These are phyloP conservation scores for Nibea albiflora DNA, from an alignment of 2,113 vertebrate species.

Conservation along the genomic window DNA sequence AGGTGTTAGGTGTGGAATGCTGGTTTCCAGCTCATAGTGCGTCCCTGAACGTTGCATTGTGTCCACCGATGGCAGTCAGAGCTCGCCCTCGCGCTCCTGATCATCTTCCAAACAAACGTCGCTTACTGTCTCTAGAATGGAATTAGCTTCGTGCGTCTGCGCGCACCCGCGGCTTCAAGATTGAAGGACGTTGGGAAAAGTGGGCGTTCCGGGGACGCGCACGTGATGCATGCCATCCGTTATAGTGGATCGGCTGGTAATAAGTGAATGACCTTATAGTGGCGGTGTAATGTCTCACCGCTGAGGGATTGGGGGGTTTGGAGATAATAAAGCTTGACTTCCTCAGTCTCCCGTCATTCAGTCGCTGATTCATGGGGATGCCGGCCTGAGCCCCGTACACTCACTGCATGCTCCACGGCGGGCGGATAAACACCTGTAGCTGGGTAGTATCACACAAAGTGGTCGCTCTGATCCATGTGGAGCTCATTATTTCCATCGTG, in stretches of 20 bases:
- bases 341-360: constrained; percentile 83
- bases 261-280: constrained; percentile 90
- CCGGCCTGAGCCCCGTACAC: constrained; percentile 79
- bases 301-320: constrained; percentile 87
- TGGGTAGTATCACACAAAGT: constrained; percentile 76
- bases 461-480: constrained; percentile 83
- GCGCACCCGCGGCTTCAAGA: constrained; percentile 28
- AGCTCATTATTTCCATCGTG: constrained; percentile 88
- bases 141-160: constrained; percentile 24
- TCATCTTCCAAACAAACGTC: too few species aligned
- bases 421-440: constrained; percentile 91
- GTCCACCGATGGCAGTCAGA: not conserved
- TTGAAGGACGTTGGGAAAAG: constrained; percentile 53
- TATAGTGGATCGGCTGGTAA: constrained; percentile 81
- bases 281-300: constrained; percentile 88
- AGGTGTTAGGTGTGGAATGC: not conserved
- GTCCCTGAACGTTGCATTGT: not conserved
- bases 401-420: constrained; percentile 57
- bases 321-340: constrained; percentile 87
- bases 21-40: not conserved
- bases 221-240: constrained; percentile 60
- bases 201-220: constrained; percentile 67
- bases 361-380: constrained; percentile 84
- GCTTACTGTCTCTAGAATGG: not conserved
- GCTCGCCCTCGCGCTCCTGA: too few species aligned